Percentiles rank a stretch among this genome's conserved stretches.
Evolutionary conservation across 2,797 vertebrate species (phyloP).

Genomic region (Rachycentron canadum): DNA sequence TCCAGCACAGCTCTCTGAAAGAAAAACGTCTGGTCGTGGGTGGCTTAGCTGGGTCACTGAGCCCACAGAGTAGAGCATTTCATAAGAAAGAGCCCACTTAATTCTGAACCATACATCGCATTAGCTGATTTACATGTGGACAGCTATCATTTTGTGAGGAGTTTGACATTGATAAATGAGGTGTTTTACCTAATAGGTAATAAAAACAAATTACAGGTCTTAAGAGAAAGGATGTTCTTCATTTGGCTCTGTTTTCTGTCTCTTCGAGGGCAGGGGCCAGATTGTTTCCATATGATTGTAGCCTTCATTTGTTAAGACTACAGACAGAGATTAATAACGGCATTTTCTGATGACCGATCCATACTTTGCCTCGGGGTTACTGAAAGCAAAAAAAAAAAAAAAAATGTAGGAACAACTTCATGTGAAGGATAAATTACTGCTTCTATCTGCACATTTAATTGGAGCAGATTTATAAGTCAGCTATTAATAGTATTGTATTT

Average conservation of each 20-base stretch:
- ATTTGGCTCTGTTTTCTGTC: conserved; percentile 87
- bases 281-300: conserved; percentile 88
- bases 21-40: conserved; percentile 86
- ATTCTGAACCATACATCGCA: conserved; percentile 88
- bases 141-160: conserved; percentile 89
- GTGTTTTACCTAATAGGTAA: conserved; percentile 90
- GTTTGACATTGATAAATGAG: conserved; percentile 89
- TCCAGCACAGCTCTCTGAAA: conserved; percentile 81
- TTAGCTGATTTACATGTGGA: conserved; percentile 90
- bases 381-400: conserved; percentile 48
- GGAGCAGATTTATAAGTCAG: conserved; percentile 20
- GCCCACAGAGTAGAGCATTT: conserved; percentile 87
- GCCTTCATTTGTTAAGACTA: conserved; percentile 82
- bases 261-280: conserved; percentile 79
- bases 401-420: conserved; percentile 41
- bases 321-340: conserved; percentile 83
- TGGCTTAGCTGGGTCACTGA: conserved; percentile 87
- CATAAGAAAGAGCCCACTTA: conserved; percentile 88
- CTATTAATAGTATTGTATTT: conserved; percentile 32
- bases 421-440: conserved; percentile 32
- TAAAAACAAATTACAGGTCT: conserved; percentile 89
- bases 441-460: conserved; percentile 6
- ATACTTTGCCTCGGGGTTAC: conserved; percentile 57
- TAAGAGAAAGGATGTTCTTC: conserved; percentile 88
- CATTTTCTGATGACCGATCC: conserved; percentile 76